Evolutionary conservation across 2,113 vertebrate species (phyloP).

Genomic region (Orthonyx spaldingii): DNA sequence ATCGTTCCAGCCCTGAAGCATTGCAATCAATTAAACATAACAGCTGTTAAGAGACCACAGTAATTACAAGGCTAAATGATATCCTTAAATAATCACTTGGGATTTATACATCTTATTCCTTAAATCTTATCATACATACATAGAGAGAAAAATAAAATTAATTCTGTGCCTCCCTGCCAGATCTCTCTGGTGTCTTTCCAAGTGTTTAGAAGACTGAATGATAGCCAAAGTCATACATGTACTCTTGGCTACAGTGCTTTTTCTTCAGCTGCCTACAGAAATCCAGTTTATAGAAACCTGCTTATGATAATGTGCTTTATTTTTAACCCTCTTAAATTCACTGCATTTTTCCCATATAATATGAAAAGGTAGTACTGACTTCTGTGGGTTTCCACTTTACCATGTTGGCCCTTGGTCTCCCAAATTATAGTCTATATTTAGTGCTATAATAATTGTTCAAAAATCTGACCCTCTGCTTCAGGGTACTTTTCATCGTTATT

Average conservation of each 20-base stretch:
- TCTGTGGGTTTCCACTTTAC: not conserved
- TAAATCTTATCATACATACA: not conserved
- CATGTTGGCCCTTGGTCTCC: not conserved
- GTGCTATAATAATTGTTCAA: not conserved
- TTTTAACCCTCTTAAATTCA: not conserved
- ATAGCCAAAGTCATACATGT: not conserved
- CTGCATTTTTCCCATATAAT: not conserved
- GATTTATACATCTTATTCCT: constrained; percentile 17
- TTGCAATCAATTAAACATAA: not conserved
- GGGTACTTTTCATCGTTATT: not conserved
- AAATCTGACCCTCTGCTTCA: not conserved
- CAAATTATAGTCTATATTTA: not conserved
- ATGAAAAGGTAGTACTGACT: not conserved
- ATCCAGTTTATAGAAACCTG: not conserved
- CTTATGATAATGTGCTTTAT: not conserved
- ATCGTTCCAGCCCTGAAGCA: not conserved
- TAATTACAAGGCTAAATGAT: constrained; percentile 33
- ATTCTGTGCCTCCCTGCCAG: not conserved
- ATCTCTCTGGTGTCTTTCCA: not conserved
- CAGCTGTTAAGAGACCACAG: not conserved
- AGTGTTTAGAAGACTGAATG: not conserved
- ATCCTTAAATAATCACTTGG: constrained; percentile 41
- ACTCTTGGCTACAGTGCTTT: not conserved
- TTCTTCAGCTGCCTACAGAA: not conserved
- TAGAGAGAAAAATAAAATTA: not conserved